Base-by-base conservation (phyloP, 2,797 vertebrate genomes). In the Microctenopoma lineatum region DNA sequence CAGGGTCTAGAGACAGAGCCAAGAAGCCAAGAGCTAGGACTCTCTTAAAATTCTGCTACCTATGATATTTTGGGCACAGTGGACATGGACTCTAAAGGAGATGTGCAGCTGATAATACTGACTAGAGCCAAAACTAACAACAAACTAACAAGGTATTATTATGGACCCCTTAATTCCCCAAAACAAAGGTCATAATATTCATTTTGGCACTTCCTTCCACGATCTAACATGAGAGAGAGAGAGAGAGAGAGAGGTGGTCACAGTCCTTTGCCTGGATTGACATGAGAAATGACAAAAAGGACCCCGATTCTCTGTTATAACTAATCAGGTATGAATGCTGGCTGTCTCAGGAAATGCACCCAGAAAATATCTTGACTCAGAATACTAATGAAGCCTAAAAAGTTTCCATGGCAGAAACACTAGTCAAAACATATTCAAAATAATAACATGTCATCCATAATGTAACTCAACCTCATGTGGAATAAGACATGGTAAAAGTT, bases 401-500 rank as follows among this genome's bases (percentile, higher is more conserved):
- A 27, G 10, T 75, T 59, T 3, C 61, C 38, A 65, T 65, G 39
- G 42, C 61, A 47, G 36, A 63, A 77, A 64, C 34, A 77, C n/a
- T 10, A 55, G 60, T 54, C 75, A 73, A 74, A 71, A 21, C 51
- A 39, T 18, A 70, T 62, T 67, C 29, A 59, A 75, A 78, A 66
- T 41, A 64, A 70, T 48, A 70, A 42, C 44, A 41, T 44, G 41
- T 21, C 59, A 73, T 64, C 41, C 26, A 59, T 58, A 65, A 21
- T 27, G 27, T 18, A 72, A 75, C 29, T n/a, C 6, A 51, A 34
- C 52, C 41, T 3, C 58, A 66, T 47, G 65, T 50, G 16, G 15
- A 67, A 76, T 51, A 67, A 76, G 75, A 65, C 18, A 59, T 41
- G 26, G 48, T 81, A 81, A 94, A 92, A 86, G 84, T 78, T 90